Conservation (phyloP, 2,888 invertebrate species). For the Bombylius major region DNA sequence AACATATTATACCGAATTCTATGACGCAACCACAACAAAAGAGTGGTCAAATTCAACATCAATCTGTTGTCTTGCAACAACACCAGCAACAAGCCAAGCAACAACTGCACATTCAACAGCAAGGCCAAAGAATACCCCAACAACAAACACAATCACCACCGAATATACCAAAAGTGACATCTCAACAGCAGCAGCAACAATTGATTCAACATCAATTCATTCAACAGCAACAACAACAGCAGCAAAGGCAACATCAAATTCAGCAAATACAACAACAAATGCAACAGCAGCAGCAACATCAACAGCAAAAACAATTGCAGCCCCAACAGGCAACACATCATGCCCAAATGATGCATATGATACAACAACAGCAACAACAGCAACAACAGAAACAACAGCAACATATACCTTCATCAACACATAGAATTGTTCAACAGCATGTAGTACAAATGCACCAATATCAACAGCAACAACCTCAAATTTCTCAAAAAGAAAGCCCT, state of each 20-base stretch:
- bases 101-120: slow-evolving; percentile 3
- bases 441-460: slow-evolving; percentile 1
- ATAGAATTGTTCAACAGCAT: slow-evolving; percentile 10
- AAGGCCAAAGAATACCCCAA: not conserved
- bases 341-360: slow-evolving; percentile 5
- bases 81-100: slow-evolving; percentile 18
- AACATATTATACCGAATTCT: slow-evolving; percentile 22
- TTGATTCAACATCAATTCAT: slow-evolving; percentile 7
- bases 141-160: slow-evolving; percentile 7
- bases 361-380: slow-evolving; percentile 23
- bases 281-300: slow-evolving; percentile 21
- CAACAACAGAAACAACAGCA: slow-evolving; percentile 18
- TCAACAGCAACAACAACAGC: slow-evolving; percentile 17
- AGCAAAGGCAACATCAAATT: slow-evolving; percentile 16
- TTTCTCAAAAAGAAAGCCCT: slow-evolving; percentile 4
- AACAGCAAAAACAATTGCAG: not conserved
- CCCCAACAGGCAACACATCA: slow-evolving; percentile 15
- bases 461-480: not conserved
- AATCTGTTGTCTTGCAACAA: slow-evolving; percentile 19
- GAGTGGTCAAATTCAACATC: slow-evolving; percentile 20
- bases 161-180: slow-evolving; percentile 1
- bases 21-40: slow-evolving; percentile 27
- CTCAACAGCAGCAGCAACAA: slow-evolving; percentile 13
- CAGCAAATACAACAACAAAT: slow-evolving; percentile 31
- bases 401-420: slow-evolving; percentile 10